Conservation (phyloP, 1,140 invertebrate species). For the Platyscapa corneri region DNA sequence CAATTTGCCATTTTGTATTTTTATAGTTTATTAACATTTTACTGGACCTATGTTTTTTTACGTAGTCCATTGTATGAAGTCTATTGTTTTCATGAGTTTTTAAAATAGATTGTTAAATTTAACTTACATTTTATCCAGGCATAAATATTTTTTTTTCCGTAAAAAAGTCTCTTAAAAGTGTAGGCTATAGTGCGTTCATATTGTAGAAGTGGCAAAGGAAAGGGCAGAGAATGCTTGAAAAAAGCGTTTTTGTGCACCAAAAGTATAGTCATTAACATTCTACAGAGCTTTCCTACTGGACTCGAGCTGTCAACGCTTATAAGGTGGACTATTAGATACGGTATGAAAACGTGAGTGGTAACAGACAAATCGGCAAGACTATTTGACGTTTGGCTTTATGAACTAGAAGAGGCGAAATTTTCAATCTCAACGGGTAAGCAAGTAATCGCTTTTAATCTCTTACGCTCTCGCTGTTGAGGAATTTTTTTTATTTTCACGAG, state of each 20-base stretch:
- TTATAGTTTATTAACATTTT: too few species aligned
- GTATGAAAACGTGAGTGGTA: constrained; percentile 3
- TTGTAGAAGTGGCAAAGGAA: neutral
- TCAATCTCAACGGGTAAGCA: neutral
- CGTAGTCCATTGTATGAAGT: too few species aligned
- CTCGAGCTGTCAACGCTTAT: neutral
- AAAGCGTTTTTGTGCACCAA: neutral
- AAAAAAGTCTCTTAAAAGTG: neutral
- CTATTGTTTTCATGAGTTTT: neutral
- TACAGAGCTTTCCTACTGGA: neutral
- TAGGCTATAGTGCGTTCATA: neutral
- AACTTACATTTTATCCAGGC: neutral
- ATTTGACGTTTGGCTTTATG: neutral
- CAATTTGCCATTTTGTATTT: too few species aligned
- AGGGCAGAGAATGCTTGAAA: neutral
- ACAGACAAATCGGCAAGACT: constrained; percentile 11
- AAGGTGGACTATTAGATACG: neutral
- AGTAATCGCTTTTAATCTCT: neutral
- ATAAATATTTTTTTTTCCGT: neutral
- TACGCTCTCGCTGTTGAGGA: neutral
- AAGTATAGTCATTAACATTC: neutral
- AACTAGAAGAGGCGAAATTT: neutral
- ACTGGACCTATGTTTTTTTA: too few species aligned
- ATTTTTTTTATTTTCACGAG: neutral
- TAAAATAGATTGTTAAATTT: neutral